phyloP scores from a whole-genome alignment of 2,797 vertebrate genomes.

The Molothrus aeneus region DNA sequence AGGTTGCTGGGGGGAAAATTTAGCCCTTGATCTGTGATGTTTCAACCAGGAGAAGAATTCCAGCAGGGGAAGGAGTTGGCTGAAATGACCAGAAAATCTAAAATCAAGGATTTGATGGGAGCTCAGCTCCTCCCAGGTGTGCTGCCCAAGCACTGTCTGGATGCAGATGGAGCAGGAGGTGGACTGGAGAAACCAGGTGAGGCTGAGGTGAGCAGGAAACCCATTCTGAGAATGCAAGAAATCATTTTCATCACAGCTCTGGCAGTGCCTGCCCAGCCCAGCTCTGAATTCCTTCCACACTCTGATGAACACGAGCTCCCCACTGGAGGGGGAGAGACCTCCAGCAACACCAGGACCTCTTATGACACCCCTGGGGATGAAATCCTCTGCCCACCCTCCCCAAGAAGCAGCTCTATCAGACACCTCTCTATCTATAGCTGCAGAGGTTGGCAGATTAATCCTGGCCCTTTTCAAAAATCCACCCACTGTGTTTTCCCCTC shows the following conservation, averaged over 20 bases:
- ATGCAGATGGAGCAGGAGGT: background rate
- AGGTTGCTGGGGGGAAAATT: background rate
- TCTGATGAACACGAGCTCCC: background rate
- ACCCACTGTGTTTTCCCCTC: background rate
- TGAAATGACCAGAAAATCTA: background rate
- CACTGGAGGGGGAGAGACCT: background rate
- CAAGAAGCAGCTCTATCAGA: background rate
- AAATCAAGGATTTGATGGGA: background rate
- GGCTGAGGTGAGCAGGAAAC: background rate
- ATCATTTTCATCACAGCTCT: background rate
- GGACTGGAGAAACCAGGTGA: background rate
- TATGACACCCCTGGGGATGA: background rate
- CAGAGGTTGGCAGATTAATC: slow-evolving; percentile 31
- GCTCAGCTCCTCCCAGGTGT: background rate
- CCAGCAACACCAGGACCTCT: background rate
- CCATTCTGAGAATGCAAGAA: background rate
- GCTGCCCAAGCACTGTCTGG: background rate
- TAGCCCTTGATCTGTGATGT: background rate
- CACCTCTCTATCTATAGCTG: background rate
- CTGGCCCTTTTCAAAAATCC: slow-evolving; percentile 27
- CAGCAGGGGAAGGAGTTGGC: background rate
- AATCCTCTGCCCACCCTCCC: background rate
- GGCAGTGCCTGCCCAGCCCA: background rate
- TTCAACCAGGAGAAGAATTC: background rate
- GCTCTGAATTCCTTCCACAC: background rate